Evolutionary conservation across 2,888 invertebrate genomes (phyloP).

Genomic region (Hirtodrosophila histrioides): DNA sequence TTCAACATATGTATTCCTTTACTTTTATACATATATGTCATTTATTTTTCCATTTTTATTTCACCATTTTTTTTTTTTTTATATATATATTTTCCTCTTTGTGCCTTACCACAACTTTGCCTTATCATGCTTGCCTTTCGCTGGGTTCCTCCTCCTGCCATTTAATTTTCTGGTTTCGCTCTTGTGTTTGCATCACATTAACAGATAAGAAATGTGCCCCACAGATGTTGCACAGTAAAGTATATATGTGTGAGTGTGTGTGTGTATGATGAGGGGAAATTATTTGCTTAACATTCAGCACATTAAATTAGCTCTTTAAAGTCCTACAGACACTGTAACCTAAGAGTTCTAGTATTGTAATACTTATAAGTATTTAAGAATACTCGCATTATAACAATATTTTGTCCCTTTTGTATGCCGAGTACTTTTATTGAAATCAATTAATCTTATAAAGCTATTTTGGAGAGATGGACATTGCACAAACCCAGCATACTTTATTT

Average conservation of each 20-base stretch:
- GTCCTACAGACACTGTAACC: too few species aligned
- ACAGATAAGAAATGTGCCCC: conserved; percentile 37
- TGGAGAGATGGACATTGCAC: too few species aligned
- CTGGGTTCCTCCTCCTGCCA: background rate
- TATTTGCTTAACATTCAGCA: conserved; percentile 14
- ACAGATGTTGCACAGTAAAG: background rate
- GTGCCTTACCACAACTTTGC: conserved; percentile 8
- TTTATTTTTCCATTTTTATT: conserved; percentile 20
- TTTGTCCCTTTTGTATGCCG: too few species aligned
- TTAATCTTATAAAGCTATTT: too few species aligned
- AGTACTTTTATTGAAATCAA: too few species aligned
- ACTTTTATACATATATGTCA: conserved; percentile 21
- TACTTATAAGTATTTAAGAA: too few species aligned
- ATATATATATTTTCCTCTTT: conserved; percentile 5
- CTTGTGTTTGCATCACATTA: conserved; percentile 38
- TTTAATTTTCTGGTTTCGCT: conserved; percentile 2
- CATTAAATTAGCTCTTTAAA: conserved; percentile 17
- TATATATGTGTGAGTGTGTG: background rate
- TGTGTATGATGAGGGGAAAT: background rate
- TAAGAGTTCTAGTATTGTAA: too few species aligned
- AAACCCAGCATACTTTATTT: too few species aligned
- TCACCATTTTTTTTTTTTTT: background rate
- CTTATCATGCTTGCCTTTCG: conserved; percentile 29
- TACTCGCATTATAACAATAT: too few species aligned
- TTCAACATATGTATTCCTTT: conserved; percentile 26